Conservation (phyloP, 2,888 invertebrate species). For the Cataglyphis rosenhaueri region DNA sequence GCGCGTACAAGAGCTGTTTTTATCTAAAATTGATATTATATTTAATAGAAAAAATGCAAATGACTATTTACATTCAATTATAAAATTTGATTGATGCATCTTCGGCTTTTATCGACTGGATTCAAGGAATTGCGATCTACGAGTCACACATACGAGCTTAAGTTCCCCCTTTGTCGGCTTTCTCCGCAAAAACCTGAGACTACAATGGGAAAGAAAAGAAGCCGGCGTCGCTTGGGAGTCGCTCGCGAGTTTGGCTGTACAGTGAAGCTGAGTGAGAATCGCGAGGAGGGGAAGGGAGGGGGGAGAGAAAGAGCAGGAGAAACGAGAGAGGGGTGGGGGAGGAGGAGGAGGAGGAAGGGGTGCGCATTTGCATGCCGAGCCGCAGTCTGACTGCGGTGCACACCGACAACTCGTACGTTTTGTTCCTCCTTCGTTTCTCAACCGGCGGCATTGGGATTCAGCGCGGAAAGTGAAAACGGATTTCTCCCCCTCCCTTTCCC, state of each 20-base stretch:
- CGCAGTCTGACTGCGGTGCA: slow-evolving; percentile 72
- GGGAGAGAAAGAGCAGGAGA: not conserved
- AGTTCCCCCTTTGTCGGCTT: slow-evolving; percentile 54
- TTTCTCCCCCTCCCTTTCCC: slow-evolving; percentile 61
- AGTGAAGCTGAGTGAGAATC: slow-evolving; percentile 28
- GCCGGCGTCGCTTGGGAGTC: slow-evolving; percentile 53
- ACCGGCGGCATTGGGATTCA: slow-evolving; percentile 75
- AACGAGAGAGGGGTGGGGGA: not conserved
- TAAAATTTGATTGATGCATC: not conserved
- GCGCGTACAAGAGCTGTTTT: not conserved
- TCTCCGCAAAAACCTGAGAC: slow-evolving; percentile 43
- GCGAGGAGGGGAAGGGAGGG: not conserved
- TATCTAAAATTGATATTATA: not conserved
- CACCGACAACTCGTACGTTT: slow-evolving; percentile 67
- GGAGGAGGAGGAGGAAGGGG: slow-evolving; percentile 42
- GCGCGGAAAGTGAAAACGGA: slow-evolving; percentile 78
- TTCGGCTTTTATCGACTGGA: slow-evolving; percentile 15
- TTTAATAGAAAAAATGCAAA: not conserved
- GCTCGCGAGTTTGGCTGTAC: slow-evolving; percentile 38
- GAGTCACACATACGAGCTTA: slow-evolving; percentile 42
- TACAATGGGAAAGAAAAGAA: slow-evolving; percentile 63
- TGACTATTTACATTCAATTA: slow-evolving; percentile 9
- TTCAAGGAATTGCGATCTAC: slow-evolving; percentile 21
- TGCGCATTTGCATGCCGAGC: slow-evolving; percentile 74
- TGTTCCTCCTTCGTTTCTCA: slow-evolving; percentile 67